Percentiles rank a stretch among this genome's conserved stretches.
phyloP scores from a whole-genome alignment of 2,888 invertebrate genomes.

The Lithophane semibrunnea region DNA sequence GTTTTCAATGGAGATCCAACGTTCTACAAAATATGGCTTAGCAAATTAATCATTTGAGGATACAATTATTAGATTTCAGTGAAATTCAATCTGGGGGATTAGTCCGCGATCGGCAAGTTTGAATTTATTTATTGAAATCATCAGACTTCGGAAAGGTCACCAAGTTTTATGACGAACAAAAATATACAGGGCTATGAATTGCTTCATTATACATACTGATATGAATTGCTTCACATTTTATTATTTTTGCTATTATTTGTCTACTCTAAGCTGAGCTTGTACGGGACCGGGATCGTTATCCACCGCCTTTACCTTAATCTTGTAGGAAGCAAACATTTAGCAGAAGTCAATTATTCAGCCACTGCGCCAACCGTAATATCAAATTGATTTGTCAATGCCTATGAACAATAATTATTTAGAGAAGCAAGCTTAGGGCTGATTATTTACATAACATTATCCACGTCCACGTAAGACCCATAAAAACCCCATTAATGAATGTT shows the following conservation, averaged over 20 bases:
- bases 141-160: not conserved
- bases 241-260: not conserved
- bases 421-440: not conserved
- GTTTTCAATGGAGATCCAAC: not conserved
- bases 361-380: not conserved
- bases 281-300: not conserved
- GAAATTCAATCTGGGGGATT: too few relatives aligned
- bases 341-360: not conserved
- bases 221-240: too few relatives aligned
- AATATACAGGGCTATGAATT: not conserved
- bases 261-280: not conserved
- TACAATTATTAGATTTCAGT: too few relatives aligned
- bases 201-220: not conserved
- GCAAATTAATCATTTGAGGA: too few relatives aligned
- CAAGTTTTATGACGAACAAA: not conserved
- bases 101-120: not conserved
- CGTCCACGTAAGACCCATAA: too few relatives aligned
- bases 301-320: not conserved
- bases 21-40: not conserved
- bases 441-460: too few relatives aligned
- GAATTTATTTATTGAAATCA: not conserved
- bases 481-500: too few relatives aligned
- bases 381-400: not conserved
- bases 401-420: too few relatives aligned
- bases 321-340: not conserved